Evolutionary conservation across 1,140 invertebrate genomes (phyloP).

Genomic region (Drosophila kanapiae): DNA sequence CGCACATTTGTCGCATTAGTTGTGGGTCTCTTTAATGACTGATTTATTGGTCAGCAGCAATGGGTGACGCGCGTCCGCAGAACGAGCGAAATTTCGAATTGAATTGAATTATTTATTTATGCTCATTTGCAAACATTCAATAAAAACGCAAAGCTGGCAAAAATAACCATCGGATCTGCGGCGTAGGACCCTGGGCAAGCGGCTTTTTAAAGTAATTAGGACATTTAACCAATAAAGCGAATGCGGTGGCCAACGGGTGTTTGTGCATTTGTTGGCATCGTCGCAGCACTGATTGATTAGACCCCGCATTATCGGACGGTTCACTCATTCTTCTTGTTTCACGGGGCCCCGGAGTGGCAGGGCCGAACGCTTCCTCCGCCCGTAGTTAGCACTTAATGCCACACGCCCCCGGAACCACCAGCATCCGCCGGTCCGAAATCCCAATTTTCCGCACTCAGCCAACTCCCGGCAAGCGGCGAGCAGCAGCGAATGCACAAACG

Average conservation of each 20-base stretch:
- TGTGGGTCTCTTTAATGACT: constrained; percentile 78
- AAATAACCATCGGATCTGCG: constrained; percentile 25
- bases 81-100: constrained; percentile 30
- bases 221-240: constrained; percentile 60
- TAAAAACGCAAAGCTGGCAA: constrained; percentile 64
- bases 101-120: constrained; percentile 77
- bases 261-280: constrained; percentile 21
- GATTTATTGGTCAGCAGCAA: constrained; percentile 73
- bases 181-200: constrained; percentile 34
- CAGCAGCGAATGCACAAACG: constrained; percentile 28
- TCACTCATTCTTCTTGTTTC: constrained; percentile 12
- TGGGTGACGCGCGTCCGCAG: constrained; percentile 16
- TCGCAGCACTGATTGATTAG: constrained; percentile 62
- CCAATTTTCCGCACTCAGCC: not conserved
- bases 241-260: constrained; percentile 35
- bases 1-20: constrained; percentile 79
- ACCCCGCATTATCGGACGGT: constrained; percentile 25
- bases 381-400: constrained; percentile 70
- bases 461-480: constrained; percentile 16
- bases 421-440: constrained; percentile 1
- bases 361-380: constrained; percentile 47
- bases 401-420: constrained; percentile 31
- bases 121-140: constrained; percentile 59
- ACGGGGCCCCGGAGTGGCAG: not conserved
- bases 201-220: constrained; percentile 78